Conservation (phyloP, 2,888 invertebrate species). For the Operophtera brumata region DNA sequence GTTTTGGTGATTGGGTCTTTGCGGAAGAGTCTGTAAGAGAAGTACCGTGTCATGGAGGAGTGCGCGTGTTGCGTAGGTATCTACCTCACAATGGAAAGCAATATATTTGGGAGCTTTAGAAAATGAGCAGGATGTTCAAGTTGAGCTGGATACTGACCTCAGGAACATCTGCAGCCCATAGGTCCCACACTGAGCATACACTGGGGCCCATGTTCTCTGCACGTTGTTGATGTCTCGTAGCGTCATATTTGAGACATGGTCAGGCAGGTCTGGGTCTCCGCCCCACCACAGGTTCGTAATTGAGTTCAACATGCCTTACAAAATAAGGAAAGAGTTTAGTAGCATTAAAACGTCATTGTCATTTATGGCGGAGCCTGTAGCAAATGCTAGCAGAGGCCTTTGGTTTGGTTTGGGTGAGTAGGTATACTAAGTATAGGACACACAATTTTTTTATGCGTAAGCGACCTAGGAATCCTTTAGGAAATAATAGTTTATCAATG, state of each 20-base stretch:
- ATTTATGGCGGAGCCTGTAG: too few species aligned
- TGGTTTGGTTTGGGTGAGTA: too few species aligned
- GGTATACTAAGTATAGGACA: too few species aligned
- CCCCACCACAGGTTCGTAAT: slow-evolving; percentile 47
- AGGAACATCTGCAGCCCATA: slow-evolving; percentile 49
- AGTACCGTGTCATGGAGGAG: not conserved
- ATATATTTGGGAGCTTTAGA: too few species aligned
- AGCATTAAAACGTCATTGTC: too few species aligned
- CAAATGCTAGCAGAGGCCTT: too few species aligned
- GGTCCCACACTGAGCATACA: slow-evolving; percentile 38
- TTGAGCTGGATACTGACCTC: slow-evolving; percentile 35
- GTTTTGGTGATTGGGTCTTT: slow-evolving; percentile 48
- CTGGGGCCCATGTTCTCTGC: slow-evolving; percentile 42
- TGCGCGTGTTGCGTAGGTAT: too few species aligned
- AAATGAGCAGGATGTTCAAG: too few species aligned
- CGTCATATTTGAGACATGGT: slow-evolving; percentile 46
- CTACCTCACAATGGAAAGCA: too few species aligned
- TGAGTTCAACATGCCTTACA: slow-evolving; percentile 36
- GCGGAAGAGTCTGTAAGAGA: slow-evolving; percentile 46
- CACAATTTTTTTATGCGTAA: too few species aligned
- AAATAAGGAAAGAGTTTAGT: not conserved
- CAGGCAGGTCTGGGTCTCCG: slow-evolving; percentile 45
- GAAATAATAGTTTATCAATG: too few species aligned
- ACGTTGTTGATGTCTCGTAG: slow-evolving; percentile 47
- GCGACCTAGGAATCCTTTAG: too few species aligned